A percentile compares a stretch with the other conserved stretches of the same genome.
Evolutionary conservation across 1,140 invertebrate genomes (phyloP).

Genomic region (Nymphalis io): DNA sequence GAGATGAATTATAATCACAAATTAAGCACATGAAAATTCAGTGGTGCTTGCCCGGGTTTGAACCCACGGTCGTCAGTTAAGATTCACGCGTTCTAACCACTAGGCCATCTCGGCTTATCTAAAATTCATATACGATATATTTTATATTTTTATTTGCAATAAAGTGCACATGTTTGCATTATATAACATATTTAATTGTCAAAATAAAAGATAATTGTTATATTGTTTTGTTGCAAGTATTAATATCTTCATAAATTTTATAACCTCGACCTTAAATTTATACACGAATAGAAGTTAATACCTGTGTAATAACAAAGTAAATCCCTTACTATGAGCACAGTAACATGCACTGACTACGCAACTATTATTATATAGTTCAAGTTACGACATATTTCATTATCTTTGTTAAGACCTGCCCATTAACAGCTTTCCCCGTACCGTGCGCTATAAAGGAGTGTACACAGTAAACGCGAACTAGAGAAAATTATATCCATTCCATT

Average conservation of each 20-base stretch:
- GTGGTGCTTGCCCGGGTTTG: no score
- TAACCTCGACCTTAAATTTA: background rate
- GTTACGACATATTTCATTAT: slow-evolving; percentile 52
- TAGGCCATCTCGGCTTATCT: no score
- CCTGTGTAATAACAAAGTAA: slow-evolving; percentile 2
- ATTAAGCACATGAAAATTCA: no score
- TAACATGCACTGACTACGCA: slow-evolving; percentile 18
- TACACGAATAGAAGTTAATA: background rate
- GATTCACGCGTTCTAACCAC: no score
- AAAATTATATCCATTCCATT: background rate
- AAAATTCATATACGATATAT: no score
- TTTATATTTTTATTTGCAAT: no score
- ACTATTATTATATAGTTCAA: slow-evolving; percentile 32
- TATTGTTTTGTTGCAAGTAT: background rate
- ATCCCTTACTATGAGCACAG: background rate
- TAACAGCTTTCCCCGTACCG: slow-evolving; percentile 50
- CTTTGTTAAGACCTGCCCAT: slow-evolving; percentile 48
- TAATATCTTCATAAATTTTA: background rate
- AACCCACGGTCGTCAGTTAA: no score
- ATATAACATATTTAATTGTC: no score
- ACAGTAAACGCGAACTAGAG: background rate
- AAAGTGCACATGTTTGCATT: no score
- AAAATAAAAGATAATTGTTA: no score
- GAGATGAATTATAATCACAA: no score
- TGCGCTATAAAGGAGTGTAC: background rate